These are phyloP conservation scores for Pristis pectinata DNA, from an alignment of 2,797 vertebrate genomes.

Conservation along the genomic window DNA sequence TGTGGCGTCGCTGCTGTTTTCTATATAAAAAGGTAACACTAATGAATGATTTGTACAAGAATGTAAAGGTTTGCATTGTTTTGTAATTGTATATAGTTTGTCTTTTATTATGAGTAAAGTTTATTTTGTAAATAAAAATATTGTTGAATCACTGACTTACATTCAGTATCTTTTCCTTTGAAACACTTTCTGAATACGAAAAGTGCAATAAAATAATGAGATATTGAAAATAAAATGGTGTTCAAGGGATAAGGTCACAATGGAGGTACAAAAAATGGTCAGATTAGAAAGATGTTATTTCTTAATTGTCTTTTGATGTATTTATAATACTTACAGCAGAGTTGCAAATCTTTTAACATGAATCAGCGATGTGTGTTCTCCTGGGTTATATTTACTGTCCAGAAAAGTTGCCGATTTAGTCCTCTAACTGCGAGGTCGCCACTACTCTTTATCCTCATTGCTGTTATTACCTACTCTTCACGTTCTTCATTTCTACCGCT, in stretches of 20 bases:
- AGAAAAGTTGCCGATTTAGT: background rate
- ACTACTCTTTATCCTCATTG: background rate
- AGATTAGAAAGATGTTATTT: background rate
- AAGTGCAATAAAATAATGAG: background rate
- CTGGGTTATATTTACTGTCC: too few relatives aligned
- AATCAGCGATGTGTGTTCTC: background rate
- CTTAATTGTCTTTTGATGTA: background rate
- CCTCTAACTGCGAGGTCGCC: background rate
- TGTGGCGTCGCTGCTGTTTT: too few relatives aligned
- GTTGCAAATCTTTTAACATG: background rate
- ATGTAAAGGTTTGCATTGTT: too few relatives aligned
- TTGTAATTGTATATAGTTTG: too few relatives aligned
- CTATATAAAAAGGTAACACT: too few relatives aligned
- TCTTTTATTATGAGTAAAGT: too few relatives aligned
- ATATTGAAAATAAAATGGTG: background rate
- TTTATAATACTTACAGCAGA: background rate
- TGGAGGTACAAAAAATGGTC: background rate
- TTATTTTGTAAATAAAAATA: too few relatives aligned
- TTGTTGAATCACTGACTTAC: background rate
- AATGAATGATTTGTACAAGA: too few relatives aligned
- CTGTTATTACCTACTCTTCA: background rate
- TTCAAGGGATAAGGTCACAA: background rate
- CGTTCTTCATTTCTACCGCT: background rate
- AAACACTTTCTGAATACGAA: background rate
- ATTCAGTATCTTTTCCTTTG: background rate